Percentiles rank a stretch among this genome's conserved stretches.
Evolutionary conservation across 2,113 vertebrate species (phyloP).

Genomic region (Lepisosteus oculatus): DNA sequence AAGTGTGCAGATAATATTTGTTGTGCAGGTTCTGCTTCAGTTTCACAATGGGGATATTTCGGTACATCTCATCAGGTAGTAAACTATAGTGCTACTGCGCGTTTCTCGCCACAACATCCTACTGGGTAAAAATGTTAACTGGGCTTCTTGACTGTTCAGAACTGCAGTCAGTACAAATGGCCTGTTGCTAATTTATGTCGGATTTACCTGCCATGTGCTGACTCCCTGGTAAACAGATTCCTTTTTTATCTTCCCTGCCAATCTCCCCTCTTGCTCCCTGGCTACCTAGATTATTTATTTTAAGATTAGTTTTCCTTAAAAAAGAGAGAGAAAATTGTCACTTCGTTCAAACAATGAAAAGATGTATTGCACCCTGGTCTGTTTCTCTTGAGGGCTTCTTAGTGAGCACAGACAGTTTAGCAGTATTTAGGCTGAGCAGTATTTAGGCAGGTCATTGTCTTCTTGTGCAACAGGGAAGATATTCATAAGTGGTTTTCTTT

Average conservation of each 20-base stretch:
- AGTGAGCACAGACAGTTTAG: background rate
- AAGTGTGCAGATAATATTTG: no score
- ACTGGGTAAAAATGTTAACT: no score
- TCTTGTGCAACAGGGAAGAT: background rate
- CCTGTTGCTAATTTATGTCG: slow-evolving; percentile 54
- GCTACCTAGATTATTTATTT: slow-evolving; percentile 56
- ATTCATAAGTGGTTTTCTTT: background rate
- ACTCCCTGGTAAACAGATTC: slow-evolving; percentile 58
- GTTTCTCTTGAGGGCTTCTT: slow-evolving; percentile 20
- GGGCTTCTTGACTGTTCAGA: background rate
- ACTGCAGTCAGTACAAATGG: slow-evolving; percentile 36
- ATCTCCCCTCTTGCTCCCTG: slow-evolving; percentile 40
- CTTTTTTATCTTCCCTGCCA: slow-evolving; percentile 66
- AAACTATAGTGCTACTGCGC: no score
- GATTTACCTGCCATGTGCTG: slow-evolving; percentile 66
- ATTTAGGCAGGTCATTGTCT: no score
- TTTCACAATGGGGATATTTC: no score
- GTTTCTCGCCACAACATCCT: no score
- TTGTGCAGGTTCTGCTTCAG: no score
- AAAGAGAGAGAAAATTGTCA: slow-evolving; percentile 55
- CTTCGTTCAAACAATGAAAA: slow-evolving; percentile 61
- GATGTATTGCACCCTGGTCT: slow-evolving; percentile 48
- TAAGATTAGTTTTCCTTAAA: slow-evolving; percentile 58
- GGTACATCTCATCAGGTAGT: no score
- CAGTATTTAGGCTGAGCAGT: no score